These are phyloP conservation scores for Atrichornis clamosus DNA, from an alignment of 2,113 vertebrate genomes.

Conservation along the genomic window DNA sequence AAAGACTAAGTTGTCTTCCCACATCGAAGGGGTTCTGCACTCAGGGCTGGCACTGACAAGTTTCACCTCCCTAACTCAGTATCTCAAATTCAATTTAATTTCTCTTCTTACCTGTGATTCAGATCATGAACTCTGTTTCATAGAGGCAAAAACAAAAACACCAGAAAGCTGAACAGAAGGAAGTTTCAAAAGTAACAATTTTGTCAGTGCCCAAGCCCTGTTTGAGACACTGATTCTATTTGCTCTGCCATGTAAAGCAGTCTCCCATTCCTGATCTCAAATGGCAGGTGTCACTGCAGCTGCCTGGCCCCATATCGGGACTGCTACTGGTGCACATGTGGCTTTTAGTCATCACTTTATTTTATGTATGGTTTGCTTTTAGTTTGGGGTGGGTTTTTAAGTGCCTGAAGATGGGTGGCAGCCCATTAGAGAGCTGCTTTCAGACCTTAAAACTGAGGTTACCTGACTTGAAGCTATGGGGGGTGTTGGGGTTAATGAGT, in stretches of 20 bases:
- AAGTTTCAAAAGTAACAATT: not conserved
- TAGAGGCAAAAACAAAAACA: not conserved
- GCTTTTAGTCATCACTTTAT: not conserved
- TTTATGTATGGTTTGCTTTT: not conserved
- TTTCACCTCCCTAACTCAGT: not conserved
- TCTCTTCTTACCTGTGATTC: not conserved
- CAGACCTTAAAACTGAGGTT: not conserved
- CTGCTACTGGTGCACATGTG: not conserved
- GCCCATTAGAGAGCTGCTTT: not conserved
- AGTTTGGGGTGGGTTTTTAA: not conserved
- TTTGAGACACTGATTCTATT: not conserved
- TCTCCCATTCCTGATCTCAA: not conserved
- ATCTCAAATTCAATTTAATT: not conserved
- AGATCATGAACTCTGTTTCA: not conserved
- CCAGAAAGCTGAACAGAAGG: not conserved
- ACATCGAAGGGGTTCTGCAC: not conserved
- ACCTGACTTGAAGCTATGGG: not conserved
- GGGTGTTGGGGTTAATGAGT: fast-evolving
- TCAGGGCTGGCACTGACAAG: not conserved
- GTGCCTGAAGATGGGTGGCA: not conserved
- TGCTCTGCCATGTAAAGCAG: not conserved
- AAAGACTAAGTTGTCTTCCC: not conserved
- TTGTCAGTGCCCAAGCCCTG: not conserved
- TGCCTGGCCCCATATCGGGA: not conserved
- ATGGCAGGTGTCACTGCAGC: not conserved